Evolutionary conservation across 1,140 invertebrate species (phyloP).

Genomic region (Galleria mellonella): DNA sequence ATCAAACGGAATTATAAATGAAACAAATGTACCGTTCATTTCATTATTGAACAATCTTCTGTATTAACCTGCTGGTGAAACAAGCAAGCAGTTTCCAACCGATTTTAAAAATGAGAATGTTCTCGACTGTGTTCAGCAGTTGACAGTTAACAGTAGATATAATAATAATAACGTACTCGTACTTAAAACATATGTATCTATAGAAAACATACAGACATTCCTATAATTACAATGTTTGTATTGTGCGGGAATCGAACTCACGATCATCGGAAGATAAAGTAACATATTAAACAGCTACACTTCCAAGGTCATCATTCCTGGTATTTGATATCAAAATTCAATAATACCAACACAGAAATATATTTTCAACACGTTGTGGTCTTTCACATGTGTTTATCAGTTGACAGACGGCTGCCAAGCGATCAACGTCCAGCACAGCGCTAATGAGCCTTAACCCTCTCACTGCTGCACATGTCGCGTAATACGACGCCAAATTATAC

Average conservation of each 20-base stretch:
- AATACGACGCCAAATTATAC: constrained; percentile 51
- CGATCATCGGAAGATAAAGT: no score
- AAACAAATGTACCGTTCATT: constrained; percentile 45
- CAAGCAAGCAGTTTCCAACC: constrained; percentile 5
- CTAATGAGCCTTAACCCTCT: constrained; percentile 58
- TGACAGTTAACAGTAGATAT: no score
- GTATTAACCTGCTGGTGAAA: neutral
- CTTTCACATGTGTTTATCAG: constrained; percentile 10
- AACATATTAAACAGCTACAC: no score
- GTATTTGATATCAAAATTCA: no score
- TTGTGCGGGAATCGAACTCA: no score
- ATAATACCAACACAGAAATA: no score
- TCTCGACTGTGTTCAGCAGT: no score
- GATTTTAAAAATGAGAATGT: neutral
- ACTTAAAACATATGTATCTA: no score
- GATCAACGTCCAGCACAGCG: constrained; percentile 15
- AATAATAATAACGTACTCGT: no score
- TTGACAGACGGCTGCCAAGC: constrained; percentile 19
- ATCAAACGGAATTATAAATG: constrained; percentile 33
- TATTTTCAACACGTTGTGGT: neutral
- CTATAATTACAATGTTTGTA: no score
- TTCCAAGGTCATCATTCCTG: no score
- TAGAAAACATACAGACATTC: no score
- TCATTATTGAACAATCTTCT: neutral
- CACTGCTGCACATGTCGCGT: constrained; percentile 37